phyloP scores from a whole-genome alignment of 2,113 vertebrate species.

The Gorilla gorilla region DNA sequence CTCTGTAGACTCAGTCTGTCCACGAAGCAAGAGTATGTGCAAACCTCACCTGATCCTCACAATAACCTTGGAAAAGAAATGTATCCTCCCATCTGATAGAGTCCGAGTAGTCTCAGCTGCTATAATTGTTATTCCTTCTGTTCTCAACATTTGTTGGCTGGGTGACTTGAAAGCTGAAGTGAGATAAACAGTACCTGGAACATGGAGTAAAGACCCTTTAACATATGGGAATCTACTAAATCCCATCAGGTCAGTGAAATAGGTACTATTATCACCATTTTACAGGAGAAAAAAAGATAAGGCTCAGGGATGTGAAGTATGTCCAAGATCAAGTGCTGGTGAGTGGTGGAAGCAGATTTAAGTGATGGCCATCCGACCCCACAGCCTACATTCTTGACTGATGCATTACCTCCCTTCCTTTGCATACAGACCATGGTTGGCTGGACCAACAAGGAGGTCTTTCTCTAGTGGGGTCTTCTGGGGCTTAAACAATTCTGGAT shows the following conservation, averaged over 20 bases:
- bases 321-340: neutral
- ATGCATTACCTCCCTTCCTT: accelerated
- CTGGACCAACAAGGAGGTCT: neutral
- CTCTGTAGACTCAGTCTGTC: neutral
- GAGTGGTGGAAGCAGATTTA: neutral
- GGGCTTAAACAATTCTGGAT: neutral
- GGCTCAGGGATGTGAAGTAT: neutral
- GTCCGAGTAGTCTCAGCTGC: neutral
- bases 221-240: neutral
- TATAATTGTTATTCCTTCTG: too few species aligned
- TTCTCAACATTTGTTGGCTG: too few species aligned
- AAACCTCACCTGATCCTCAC: accelerated
- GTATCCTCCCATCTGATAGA: neutral
- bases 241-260: neutral
- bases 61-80: neutral
- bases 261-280: neutral
- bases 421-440: accelerated
- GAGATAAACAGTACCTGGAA: neutral
- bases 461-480: neutral
- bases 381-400: accelerated
- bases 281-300: neutral
- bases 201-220: neutral
- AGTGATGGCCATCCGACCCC: too few species aligned
- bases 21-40: accelerated
- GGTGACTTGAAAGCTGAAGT: too few species aligned